These are phyloP conservation scores for Morelia viridis DNA, from an alignment of 2,797 vertebrate species.

Conservation along the genomic window DNA sequence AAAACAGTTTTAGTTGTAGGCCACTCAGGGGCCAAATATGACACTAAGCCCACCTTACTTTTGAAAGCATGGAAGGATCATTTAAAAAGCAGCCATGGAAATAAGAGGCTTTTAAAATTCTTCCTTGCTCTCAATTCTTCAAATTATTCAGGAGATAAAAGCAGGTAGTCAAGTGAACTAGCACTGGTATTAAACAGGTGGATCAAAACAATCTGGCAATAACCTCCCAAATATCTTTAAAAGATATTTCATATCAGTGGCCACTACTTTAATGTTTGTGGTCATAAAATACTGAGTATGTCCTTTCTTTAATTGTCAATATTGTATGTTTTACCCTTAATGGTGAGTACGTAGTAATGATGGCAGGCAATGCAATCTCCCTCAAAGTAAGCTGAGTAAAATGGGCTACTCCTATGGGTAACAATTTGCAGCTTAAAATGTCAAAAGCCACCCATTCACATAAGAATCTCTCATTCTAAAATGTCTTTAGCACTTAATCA, in stretches of 20 bases:
- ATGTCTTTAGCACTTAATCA: neutral
- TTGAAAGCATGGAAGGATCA: neutral
- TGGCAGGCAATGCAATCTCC: neutral
- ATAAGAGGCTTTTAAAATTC: neutral
- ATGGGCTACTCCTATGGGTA: neutral
- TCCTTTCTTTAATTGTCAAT: neutral
- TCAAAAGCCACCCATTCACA: conserved; percentile 18
- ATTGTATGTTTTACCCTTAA: neutral
- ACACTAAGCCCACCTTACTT: neutral
- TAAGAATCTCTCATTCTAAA: conserved; percentile 13
- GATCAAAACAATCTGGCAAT: neutral
- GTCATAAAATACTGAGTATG: neutral
- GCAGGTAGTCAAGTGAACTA: neutral
- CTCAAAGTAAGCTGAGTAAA: neutral
- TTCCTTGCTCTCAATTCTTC: neutral
- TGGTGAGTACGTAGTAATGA: neutral
- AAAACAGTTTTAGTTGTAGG: neutral
- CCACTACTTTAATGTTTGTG: conserved; percentile 40
- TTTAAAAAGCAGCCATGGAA: conserved; percentile 11
- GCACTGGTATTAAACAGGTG: neutral
- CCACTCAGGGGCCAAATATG: neutral
- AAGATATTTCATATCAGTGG: conserved; percentile 20
- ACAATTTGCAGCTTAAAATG: neutral
- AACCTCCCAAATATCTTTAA: neutral
- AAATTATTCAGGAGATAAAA: neutral